Evolutionary conservation across 2,888 invertebrate species (phyloP).

Genomic region (Epistrophe grossulariae): DNA sequence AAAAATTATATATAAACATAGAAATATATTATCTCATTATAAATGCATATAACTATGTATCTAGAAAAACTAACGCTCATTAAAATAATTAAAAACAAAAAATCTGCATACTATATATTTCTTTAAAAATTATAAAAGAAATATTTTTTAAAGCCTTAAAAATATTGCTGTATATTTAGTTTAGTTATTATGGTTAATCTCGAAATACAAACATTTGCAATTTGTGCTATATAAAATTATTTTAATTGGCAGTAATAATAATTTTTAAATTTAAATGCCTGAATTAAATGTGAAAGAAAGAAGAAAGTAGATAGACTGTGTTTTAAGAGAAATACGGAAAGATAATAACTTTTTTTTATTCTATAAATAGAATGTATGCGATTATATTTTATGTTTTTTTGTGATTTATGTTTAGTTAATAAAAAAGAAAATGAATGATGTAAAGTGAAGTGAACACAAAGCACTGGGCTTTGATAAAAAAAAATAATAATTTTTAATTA

Average conservation of each 20-base stretch:
- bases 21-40: constrained; percentile 57
- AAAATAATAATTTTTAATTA: constrained; percentile 27
- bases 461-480: constrained; percentile 31
- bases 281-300: constrained; percentile 22
- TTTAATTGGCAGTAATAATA: constrained; percentile 64
- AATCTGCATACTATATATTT: constrained; percentile 26
- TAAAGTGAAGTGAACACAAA: constrained; percentile 32
- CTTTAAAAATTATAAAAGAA: constrained; percentile 48
- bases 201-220: constrained; percentile 45
- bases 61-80: constrained; percentile 54
- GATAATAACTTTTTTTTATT: constrained; percentile 30
- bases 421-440: neutral
- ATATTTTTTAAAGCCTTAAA: constrained; percentile 68
- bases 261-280: constrained; percentile 30
- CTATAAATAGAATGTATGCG: constrained; percentile 62
- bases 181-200: constrained; percentile 68
- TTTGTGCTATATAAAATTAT: constrained; percentile 69
- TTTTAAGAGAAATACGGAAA: constrained; percentile 42
- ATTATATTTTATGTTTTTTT: constrained; percentile 72
- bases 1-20: constrained; percentile 24
- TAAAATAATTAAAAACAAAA: constrained; percentile 44
- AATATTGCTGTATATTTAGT: constrained; percentile 72
- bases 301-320: constrained; percentile 20
- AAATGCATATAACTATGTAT: constrained; percentile 57
- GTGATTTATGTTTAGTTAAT: constrained; percentile 74